Evolutionary conservation across 2,888 invertebrate species (phyloP).

Genomic region (Halocaridina rubra): DNA sequence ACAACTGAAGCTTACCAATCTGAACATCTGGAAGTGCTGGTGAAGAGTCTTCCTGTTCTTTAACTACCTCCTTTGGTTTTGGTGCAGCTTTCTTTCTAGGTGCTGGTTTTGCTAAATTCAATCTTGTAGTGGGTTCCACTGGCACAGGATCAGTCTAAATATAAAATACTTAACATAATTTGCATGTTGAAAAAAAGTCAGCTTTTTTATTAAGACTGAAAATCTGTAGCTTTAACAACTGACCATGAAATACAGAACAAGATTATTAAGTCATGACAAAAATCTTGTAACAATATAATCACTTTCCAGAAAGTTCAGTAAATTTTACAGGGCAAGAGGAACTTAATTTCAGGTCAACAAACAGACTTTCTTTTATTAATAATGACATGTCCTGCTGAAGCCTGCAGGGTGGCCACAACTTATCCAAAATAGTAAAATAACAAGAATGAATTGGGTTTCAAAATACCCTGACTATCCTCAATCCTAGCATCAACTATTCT

Average conservation of each 20-base stretch:
- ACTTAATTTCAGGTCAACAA: not conserved
- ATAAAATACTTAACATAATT: not conserved
- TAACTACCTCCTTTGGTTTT: not conserved
- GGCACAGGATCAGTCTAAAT: slow-evolving; percentile 20
- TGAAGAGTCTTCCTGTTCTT: not conserved
- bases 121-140: not conserved
- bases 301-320: not conserved
- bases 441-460: too few species aligned
- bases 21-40: not conserved
- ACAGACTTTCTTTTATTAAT: too few species aligned
- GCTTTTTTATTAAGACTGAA: not conserved
- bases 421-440: too few species aligned
- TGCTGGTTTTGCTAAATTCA: slow-evolving; percentile 25
- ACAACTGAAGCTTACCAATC: slow-evolving; percentile 21
- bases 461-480: too few species aligned
- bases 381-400: too few species aligned
- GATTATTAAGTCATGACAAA: not conserved
- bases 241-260: not conserved
- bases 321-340: not conserved
- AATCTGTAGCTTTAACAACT: not conserved
- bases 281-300: not conserved
- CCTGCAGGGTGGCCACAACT: too few species aligned
- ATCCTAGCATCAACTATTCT: too few species aligned
- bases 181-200: not conserved
- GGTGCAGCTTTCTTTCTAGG: not conserved